phyloP scores from a whole-genome alignment of 1,140 invertebrate genomes.

The Andrena cerasifolii region DNA sequence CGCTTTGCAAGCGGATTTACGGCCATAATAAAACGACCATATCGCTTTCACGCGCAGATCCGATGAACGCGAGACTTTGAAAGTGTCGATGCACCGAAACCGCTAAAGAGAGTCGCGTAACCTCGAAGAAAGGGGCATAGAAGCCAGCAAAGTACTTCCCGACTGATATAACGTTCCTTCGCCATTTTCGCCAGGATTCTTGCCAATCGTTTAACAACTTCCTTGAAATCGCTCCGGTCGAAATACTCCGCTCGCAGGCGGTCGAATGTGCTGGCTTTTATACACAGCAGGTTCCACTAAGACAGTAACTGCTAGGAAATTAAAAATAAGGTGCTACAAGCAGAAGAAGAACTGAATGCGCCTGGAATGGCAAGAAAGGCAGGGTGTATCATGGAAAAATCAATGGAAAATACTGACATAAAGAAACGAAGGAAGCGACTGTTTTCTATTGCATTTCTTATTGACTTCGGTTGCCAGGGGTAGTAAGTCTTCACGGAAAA shows the following conservation, averaged over 20 bases:
- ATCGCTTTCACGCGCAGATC: conserved; percentile 63
- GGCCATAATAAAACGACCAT: conserved; percentile 35
- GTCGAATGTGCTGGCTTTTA: background rate
- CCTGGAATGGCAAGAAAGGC: background rate
- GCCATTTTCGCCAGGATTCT: conserved; percentile 31
- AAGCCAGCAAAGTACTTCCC: conserved; percentile 40
- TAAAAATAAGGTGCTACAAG: conserved; percentile 6
- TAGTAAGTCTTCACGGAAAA: no score
- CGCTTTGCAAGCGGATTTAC: background rate
- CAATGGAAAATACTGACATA: background rate
- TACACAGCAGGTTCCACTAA: background rate
- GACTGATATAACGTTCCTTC: conserved; percentile 47
- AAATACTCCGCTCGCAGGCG: background rate
- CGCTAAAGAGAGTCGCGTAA: background rate
- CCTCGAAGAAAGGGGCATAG: conserved; percentile 12
- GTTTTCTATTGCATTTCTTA: no score
- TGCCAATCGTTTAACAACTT: conserved; percentile 51
- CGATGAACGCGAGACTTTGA: conserved; percentile 6
- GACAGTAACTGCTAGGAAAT: background rate
- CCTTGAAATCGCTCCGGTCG: conserved; percentile 50
- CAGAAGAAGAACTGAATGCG: background rate
- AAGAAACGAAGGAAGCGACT: background rate
- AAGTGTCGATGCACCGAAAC: conserved; percentile 20
- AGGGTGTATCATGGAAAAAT: no score
- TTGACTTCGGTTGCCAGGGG: no score